These are phyloP conservation scores for Acipenser oxyrinchus DNA, from an alignment of 2,797 vertebrate genomes.

Conservation along the genomic window DNA sequence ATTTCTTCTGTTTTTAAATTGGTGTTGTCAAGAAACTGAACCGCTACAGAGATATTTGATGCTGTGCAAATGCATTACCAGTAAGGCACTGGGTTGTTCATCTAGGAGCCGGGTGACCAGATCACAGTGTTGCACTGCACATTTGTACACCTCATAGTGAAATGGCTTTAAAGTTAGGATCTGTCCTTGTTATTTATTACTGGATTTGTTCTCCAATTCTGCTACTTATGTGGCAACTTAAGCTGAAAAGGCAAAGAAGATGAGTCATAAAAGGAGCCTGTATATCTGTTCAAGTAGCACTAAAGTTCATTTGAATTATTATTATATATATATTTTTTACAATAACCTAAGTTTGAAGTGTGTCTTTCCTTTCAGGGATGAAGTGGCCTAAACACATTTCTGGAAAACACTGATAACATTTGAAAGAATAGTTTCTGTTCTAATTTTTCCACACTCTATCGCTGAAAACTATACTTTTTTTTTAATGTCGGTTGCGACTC, in stretches of 20 bases:
- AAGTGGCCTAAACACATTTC: conserved; percentile 6
- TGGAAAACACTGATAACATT: conserved; percentile 9
- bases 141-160: too few species aligned
- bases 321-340: conserved; percentile 24
- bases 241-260: conserved; percentile 38
- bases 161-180: too few species aligned
- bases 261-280: conserved; percentile 33
- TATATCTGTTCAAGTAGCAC: conserved; percentile 15
- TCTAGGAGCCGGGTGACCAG: too few species aligned
- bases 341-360: conserved; percentile 23
- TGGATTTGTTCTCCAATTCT: neutral
- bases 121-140: too few species aligned
- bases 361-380: conserved; percentile 17
- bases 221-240: conserved; percentile 45
- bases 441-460: conserved; percentile 22
- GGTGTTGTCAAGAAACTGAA: too few species aligned
- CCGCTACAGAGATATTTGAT: too few species aligned
- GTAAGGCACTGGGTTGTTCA: too few species aligned
- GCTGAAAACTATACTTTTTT: conserved; percentile 31
- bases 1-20: too few species aligned
- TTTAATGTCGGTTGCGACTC: conserved; percentile 15
- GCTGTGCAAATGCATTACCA: too few species aligned
- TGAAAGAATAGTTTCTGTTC: conserved; percentile 4
- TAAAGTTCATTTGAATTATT: conserved; percentile 23
- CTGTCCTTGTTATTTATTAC: too few species aligned